These are phyloP conservation scores for Gadus chalcogrammus DNA, from an alignment of 2,113 vertebrate species.

Conservation along the genomic window DNA sequence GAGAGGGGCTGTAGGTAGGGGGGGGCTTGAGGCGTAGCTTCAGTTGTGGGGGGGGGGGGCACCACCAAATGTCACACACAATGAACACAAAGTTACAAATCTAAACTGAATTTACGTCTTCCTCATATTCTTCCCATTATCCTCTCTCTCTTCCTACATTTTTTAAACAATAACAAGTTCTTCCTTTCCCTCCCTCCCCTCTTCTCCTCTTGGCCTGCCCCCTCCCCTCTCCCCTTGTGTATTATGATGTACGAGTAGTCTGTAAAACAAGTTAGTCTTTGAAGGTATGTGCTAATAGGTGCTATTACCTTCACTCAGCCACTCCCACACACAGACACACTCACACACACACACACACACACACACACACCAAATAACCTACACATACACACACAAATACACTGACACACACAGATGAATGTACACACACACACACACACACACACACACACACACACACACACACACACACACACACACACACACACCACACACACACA, in stretches of 20 bases:
- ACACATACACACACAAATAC: conserved; percentile 13
- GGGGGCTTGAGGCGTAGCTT: too few species aligned
- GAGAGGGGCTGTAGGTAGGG: too few species aligned
- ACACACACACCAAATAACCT: conserved; percentile 7
- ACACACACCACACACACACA: conserved; percentile 23
- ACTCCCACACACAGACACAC: too few species aligned
- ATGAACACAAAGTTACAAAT: too few species aligned
- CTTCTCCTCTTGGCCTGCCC: background rate
- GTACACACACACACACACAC: too few species aligned
- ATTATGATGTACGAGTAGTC: conserved; percentile 51
- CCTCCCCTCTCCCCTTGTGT: conserved; percentile 1
- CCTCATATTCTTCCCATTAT: background rate
- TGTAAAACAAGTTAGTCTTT: conserved; percentile 62
- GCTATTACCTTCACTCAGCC: conserved; percentile 56
- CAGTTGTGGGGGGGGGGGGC: too few species aligned
- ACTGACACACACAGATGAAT: conserved; percentile 4
- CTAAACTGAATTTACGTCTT: too few species aligned
- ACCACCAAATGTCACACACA: too few species aligned
- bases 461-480: background rate
- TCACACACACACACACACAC: too few species aligned
- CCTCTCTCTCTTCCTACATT: background rate
- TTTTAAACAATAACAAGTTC: too few species aligned
- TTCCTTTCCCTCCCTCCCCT: background rate
- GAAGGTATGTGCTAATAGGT: conserved; percentile 66
- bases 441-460: background rate